These are phyloP conservation scores for Eulithis prunata DNA, from an alignment of 2,888 invertebrate species.

Conservation along the genomic window DNA sequence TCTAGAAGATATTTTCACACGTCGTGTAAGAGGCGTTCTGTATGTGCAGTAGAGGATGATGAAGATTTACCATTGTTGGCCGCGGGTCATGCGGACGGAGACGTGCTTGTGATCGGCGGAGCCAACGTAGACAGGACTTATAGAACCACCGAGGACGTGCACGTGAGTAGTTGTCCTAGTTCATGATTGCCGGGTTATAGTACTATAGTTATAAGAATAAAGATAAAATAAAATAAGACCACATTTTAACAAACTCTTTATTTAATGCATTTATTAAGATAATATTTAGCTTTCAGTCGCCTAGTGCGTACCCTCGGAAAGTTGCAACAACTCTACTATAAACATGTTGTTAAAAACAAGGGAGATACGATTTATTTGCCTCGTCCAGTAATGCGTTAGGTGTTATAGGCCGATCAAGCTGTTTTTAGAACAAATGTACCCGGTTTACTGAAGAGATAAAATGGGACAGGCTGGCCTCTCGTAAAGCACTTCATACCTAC, in stretches of 20 bases:
- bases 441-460: constrained; percentile 15
- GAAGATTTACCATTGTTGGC: constrained; percentile 48
- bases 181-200: not conserved
- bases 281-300: constrained; percentile 84
- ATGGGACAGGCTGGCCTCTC: not conserved
- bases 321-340: constrained; percentile 78
- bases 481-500: too few species aligned
- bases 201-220: not conserved
- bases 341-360: constrained; percentile 52
- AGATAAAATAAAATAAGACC: constrained; percentile 51
- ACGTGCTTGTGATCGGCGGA: constrained; percentile 90
- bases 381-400: constrained; percentile 28
- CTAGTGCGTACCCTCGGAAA: constrained; percentile 85
- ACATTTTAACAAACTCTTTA: constrained; percentile 81
- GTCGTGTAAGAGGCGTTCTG: constrained; percentile 46
- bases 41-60: constrained; percentile 19
- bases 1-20: constrained; percentile 64
- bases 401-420: constrained; percentile 13
- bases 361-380: constrained; percentile 36
- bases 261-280: constrained; percentile 83
- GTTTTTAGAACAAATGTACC: constrained; percentile 7
- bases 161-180: constrained; percentile 82
- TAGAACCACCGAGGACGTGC: constrained; percentile 84
- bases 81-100: constrained; percentile 47
- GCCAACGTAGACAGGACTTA: constrained; percentile 90